These are phyloP conservation scores for Sebastes schlegelii DNA, from an alignment of 2,113 vertebrate species.

Conservation along the genomic window DNA sequence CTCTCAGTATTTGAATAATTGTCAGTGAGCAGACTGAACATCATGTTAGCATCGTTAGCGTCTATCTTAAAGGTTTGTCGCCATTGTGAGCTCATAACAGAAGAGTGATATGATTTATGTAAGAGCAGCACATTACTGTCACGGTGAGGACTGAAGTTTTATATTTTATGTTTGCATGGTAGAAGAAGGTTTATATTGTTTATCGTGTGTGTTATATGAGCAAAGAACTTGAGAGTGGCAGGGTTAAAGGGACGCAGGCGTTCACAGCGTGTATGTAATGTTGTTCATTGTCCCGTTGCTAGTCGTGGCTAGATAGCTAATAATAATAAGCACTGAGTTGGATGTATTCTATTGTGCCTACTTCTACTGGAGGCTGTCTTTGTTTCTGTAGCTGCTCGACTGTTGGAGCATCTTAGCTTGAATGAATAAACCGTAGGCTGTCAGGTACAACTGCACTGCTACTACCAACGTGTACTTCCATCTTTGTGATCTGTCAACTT, in stretches of 20 bases:
- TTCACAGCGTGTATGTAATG: conserved; percentile 60
- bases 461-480: conserved; percentile 44
- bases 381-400: conserved; percentile 19
- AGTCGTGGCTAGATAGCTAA: conserved; percentile 8
- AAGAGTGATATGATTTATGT: not conserved
- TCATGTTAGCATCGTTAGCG: not conserved
- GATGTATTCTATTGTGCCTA: conserved; percentile 41
- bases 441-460: conserved; percentile 49
- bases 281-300: not conserved
- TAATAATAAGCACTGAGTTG: conserved; percentile 15
- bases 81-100: not conserved
- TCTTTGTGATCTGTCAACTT: conserved; percentile 53
- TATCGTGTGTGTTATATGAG: not conserved
- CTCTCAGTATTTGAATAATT: not conserved
- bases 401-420: conserved; percentile 7
- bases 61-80: not conserved
- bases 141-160: conserved; percentile 30
- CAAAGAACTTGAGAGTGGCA: conserved; percentile 13
- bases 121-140: not conserved
- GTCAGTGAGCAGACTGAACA: not conserved
- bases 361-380: conserved; percentile 18
- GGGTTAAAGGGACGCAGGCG: conserved; percentile 77
- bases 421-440: conserved; percentile 22
- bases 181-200: not conserved
- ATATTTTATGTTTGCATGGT: conserved; percentile 10